A percentile compares a stretch with the other conserved stretches of the same genome.
Conservation (phyloP, 1,140 invertebrate species). For the Choristoneura fumiferana region DNA sequence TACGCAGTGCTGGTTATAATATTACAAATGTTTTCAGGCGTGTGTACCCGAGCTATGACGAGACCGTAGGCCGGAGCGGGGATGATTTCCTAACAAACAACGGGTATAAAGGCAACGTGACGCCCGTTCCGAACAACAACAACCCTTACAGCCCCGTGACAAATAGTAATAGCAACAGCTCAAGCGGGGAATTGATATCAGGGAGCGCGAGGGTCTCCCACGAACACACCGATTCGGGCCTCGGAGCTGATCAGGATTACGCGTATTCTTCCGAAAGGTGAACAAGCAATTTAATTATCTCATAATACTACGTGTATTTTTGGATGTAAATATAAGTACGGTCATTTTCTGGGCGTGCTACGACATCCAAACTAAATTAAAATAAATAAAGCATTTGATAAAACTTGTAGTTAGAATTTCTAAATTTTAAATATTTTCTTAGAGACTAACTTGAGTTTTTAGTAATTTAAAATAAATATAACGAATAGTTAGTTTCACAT, state of each 20-base stretch:
- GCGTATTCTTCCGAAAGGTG: slow-evolving; percentile 82
- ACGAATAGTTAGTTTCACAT: too few relatives aligned
- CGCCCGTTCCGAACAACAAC: slow-evolving; percentile 55
- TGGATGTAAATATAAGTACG: too few relatives aligned
- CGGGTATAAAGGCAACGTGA: slow-evolving; percentile 59
- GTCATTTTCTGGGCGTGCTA: too few relatives aligned
- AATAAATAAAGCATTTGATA: too few relatives aligned
- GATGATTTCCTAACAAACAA: slow-evolving; percentile 67
- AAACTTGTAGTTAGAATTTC: too few relatives aligned
- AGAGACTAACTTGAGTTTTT: too few relatives aligned
- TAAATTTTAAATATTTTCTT: too few relatives aligned
- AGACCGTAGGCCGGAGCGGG: slow-evolving; percentile 44
- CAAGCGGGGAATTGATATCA: slow-evolving; percentile 73
- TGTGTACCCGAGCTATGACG: slow-evolving; percentile 65
- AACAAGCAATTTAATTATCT: slow-evolving; percentile 18
- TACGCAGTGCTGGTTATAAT: slow-evolving; percentile 13
- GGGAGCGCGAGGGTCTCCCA: slow-evolving; percentile 80
- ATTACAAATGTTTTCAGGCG: slow-evolving; percentile 46
- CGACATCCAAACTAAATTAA: too few relatives aligned
- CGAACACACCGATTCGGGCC: slow-evolving; percentile 83
- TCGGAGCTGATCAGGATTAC: slow-evolving; percentile 84
- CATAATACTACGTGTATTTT: too few relatives aligned
- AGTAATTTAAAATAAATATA: too few relatives aligned
- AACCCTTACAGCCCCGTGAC: slow-evolving; percentile 67
- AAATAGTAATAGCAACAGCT: slow-evolving; percentile 76